phyloP scores from a whole-genome alignment of 2,113 vertebrate genomes.

The Cyanocitta stelleri region DNA sequence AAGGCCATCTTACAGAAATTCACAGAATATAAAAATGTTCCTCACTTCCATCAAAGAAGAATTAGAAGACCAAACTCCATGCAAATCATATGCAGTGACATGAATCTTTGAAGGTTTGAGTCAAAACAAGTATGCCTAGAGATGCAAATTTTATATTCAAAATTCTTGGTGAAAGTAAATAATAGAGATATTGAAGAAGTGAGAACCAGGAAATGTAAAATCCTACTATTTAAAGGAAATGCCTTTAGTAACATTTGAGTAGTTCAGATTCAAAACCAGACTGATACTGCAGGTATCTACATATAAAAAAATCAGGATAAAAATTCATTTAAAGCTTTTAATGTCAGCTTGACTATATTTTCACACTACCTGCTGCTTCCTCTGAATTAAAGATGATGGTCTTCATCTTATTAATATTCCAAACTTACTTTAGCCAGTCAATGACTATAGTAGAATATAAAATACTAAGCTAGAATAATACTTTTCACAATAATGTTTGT shows the following conservation, averaged over 20 bases:
- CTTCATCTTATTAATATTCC: neutral
- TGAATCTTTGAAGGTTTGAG: neutral
- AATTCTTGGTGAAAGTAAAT: slow-evolving; percentile 21
- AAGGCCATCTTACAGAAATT: neutral
- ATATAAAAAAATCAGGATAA: neutral
- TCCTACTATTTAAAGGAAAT: slow-evolving; percentile 14
- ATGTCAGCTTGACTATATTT: neutral
- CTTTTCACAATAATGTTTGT: neutral
- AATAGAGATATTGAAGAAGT: slow-evolving; percentile 5
- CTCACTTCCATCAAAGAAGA: neutral
- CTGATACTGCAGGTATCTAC: neutral
- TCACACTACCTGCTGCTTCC: neutral
- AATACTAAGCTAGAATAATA: neutral
- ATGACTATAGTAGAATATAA: neutral
- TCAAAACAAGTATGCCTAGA: slow-evolving; percentile 12
- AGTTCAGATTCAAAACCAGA: neutral
- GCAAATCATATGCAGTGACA: slow-evolving; percentile 15
- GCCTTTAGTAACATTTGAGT: neutral
- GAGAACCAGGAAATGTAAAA: slow-evolving; percentile 18
- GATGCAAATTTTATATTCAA: slow-evolving; percentile 16
- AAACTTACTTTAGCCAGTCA: neutral
- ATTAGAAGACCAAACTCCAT: neutral
- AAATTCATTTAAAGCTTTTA: neutral
- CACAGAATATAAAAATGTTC: neutral
- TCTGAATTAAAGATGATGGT: neutral